Base-by-base conservation (phyloP, 2,888 invertebrate species). In the Macaria liturata region DNA sequence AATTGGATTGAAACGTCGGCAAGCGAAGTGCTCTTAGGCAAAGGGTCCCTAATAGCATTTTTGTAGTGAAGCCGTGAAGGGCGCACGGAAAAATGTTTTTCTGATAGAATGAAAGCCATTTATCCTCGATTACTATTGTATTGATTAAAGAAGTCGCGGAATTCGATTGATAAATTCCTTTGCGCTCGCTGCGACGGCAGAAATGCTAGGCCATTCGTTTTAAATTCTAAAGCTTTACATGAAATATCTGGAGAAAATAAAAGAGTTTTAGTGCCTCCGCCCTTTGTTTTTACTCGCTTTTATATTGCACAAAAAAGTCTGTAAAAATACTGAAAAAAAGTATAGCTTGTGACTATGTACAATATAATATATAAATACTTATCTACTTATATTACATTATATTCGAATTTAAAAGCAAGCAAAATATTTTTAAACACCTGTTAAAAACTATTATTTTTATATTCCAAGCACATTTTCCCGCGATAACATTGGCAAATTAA, bases 31-130 rank as follows among this genome's bases (percentile, higher is more conserved):
- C 72, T 76, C 72, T 73, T 72, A 72, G 68, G 72, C 76, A 76
- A 76, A 81, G 79, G 83, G 82, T 76, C 84, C 70, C 78, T 86
- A 88, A 88, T 86, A 81, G 81, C 82, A 85, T 87, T 88, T 86
- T 78, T 84, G 75, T 78, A 80, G 81, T 67, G 67, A 75, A 75
- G 68, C 75, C 72, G 72, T 72, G 69, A 80, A 78, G 74, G 78
- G 75, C 69, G 65, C 74, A 68, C 72, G 77, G 74, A 86, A 84
- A 86, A 87, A 86, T 84, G 82, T 83, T 85, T 81, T 76, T 70
- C 75, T 74, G 76, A 78, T 75, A 75, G 74, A 80, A 78, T 72
- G 75, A 74, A 76, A 72, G 78, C 80, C 80, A 79, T 81, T 83
- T 83, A 78, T 78, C 75, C 80, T 74, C 80, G 81, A 84, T 87